phyloP scores from a whole-genome alignment of 2,888 invertebrate species.

The Oscheius sp. region DNA sequence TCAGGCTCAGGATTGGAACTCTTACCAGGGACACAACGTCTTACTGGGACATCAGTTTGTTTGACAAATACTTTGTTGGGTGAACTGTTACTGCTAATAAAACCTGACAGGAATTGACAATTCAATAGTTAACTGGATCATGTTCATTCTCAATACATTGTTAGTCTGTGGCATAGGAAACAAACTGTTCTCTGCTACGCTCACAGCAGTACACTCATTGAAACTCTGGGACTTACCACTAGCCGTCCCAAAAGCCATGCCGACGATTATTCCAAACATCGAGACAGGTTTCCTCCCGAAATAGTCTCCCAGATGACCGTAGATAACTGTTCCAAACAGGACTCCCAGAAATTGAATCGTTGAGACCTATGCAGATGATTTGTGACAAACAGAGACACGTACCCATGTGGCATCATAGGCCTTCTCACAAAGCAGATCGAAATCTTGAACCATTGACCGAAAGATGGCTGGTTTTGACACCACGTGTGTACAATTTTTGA shows the following conservation, averaged over 20 bases:
- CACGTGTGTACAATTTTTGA: constrained; percentile 30
- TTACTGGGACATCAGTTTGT: too few relatives aligned
- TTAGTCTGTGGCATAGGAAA: too few relatives aligned
- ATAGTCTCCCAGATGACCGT: constrained; percentile 56
- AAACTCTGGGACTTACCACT: constrained; percentile 39
- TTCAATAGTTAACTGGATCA: too few relatives aligned
- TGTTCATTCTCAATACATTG: too few relatives aligned
- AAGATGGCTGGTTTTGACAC: constrained; percentile 39
- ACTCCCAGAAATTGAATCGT: constrained; percentile 60
- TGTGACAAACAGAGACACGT: neutral
- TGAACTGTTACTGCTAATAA: too few relatives aligned
- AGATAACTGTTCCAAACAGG: constrained; percentile 52
- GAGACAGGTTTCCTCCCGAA: constrained; percentile 56
- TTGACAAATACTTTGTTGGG: too few relatives aligned
- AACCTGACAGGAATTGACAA: too few relatives aligned
- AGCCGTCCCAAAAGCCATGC: constrained; percentile 48
- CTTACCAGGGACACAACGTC: too few relatives aligned
- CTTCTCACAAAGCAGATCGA: constrained; percentile 45
- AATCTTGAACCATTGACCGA: constrained; percentile 54
- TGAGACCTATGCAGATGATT: constrained; percentile 39
- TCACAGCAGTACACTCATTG: too few relatives aligned
- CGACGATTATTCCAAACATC: constrained; percentile 48
- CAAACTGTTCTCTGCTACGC: too few relatives aligned
- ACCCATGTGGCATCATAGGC: constrained; percentile 57
- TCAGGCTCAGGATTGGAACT: too few relatives aligned